These are phyloP conservation scores for Aphelenchoides bicaudatus DNA, from an alignment of 2,888 invertebrate species.

Conservation along the genomic window DNA sequence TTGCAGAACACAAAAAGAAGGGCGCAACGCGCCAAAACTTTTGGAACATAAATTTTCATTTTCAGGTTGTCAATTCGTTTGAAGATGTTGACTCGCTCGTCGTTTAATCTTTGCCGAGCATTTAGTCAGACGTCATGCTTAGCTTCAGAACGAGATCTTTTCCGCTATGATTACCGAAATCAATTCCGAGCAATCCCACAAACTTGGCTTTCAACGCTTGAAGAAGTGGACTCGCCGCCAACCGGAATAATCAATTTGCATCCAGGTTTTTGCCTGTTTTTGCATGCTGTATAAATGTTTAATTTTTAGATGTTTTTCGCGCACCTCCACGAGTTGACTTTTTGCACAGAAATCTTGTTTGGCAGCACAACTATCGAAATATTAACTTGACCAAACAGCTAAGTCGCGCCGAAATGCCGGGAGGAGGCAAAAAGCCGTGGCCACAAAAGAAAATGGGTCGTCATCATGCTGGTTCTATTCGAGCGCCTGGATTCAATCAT, in stretches of 20 bases:
- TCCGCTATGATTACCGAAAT: constrained; percentile 31
- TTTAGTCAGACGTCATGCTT: constrained; percentile 14
- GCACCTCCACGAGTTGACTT: constrained; percentile 51
- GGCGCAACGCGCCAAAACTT: too few species aligned
- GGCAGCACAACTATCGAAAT: constrained; percentile 63
- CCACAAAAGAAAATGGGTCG: constrained; percentile 88
- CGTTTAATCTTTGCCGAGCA: not conserved
- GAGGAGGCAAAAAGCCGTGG: constrained; percentile 91
- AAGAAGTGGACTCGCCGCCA: constrained; percentile 51
- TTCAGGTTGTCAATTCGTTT: not conserved
- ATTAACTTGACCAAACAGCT: constrained; percentile 74
- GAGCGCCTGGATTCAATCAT: constrained; percentile 71
- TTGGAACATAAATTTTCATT: too few species aligned
- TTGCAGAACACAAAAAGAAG: too few species aligned
- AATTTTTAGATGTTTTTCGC: constrained; percentile 47
- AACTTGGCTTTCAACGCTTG: constrained; percentile 36
- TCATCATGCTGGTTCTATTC: constrained; percentile 84
- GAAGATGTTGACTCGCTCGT: not conserved
- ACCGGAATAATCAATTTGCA: constrained; percentile 83
- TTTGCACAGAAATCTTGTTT: constrained; percentile 68
- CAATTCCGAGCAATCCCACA: constrained; percentile 34
- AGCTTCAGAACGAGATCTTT: constrained; percentile 24
- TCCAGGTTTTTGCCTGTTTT: constrained; percentile 68
- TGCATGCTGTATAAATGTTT: not conserved
- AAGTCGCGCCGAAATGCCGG: constrained; percentile 78